Evolutionary conservation across 2,797 vertebrate genomes (phyloP).

Genomic region (Rhinella marina): DNA sequence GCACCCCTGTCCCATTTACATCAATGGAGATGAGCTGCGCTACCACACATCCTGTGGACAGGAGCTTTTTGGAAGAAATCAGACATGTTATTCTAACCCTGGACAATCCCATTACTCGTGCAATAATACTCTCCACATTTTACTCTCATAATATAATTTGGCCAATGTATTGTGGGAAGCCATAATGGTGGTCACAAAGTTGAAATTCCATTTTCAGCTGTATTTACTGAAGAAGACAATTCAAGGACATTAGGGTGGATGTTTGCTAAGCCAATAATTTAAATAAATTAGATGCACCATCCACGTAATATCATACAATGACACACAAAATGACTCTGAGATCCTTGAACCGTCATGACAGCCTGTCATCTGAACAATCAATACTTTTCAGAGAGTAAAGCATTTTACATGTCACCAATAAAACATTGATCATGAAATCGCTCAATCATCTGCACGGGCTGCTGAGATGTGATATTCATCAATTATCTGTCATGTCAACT

Average conservation of each 20-base stretch:
- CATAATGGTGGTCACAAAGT: background rate
- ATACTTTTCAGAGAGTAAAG: constrained; percentile 4
- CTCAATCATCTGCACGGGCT: background rate
- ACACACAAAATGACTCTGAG: background rate
- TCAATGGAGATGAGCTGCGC: no score
- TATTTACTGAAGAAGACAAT: background rate
- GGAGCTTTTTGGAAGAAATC: no score
- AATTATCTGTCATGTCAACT: background rate
- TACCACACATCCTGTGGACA: no score
- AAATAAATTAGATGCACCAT: background rate
- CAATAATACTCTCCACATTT: no score
- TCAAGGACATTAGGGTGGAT: background rate
- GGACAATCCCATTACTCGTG: no score
- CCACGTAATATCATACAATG: background rate
- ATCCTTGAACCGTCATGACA: background rate
- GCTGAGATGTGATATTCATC: background rate
- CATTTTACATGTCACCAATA: background rate
- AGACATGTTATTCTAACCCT: no score
- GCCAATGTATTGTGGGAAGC: no score
- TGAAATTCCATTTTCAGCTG: background rate
- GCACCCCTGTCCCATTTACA: no score
- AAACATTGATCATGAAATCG: background rate
- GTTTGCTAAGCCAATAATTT: background rate
- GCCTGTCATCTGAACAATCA: background rate
- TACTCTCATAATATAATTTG: no score